These are phyloP conservation scores for Malacoraja senta DNA, from an alignment of 2,797 vertebrate species.

Conservation along the genomic window DNA sequence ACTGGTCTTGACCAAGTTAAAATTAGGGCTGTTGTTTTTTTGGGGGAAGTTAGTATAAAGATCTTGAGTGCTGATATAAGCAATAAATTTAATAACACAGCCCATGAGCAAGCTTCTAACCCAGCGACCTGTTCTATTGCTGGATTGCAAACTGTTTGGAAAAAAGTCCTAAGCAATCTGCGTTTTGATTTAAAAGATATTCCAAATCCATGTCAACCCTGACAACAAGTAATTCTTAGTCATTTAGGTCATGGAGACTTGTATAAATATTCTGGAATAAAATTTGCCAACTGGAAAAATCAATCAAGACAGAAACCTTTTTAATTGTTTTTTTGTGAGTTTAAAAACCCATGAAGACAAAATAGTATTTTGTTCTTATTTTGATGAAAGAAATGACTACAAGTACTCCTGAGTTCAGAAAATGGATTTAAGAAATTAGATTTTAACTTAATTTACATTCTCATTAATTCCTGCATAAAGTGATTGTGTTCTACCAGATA, in stretches of 20 bases:
- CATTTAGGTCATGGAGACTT: slow-evolving; percentile 10
- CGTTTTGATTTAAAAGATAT: slow-evolving; percentile 21
- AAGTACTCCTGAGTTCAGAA: background rate
- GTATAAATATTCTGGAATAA: slow-evolving; percentile 10
- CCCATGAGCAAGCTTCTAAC: background rate
- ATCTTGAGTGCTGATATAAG: background rate
- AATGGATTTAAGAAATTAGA: slow-evolving; percentile 15
- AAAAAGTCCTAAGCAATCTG: background rate
- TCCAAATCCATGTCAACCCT: slow-evolving; percentile 15
- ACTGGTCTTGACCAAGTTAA: background rate
- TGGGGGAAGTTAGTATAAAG: background rate
- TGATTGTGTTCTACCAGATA: slow-evolving; percentile 14
- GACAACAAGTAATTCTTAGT: background rate
- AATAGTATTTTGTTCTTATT: background rate
- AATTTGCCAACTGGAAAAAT: background rate
- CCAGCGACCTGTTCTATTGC: background rate
- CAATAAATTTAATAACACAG: background rate
- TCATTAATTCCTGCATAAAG: slow-evolving; percentile 1
- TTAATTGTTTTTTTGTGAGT: background rate
- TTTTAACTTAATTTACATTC: slow-evolving; percentile 30
- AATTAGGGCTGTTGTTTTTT: background rate
- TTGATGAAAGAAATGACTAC: background rate
- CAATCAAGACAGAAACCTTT: background rate
- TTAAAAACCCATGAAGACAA: slow-evolving; percentile 5
- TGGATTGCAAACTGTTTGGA: background rate